phyloP scores from a whole-genome alignment of 2,888 invertebrate genomes.

The Thelaira solivaga region DNA sequence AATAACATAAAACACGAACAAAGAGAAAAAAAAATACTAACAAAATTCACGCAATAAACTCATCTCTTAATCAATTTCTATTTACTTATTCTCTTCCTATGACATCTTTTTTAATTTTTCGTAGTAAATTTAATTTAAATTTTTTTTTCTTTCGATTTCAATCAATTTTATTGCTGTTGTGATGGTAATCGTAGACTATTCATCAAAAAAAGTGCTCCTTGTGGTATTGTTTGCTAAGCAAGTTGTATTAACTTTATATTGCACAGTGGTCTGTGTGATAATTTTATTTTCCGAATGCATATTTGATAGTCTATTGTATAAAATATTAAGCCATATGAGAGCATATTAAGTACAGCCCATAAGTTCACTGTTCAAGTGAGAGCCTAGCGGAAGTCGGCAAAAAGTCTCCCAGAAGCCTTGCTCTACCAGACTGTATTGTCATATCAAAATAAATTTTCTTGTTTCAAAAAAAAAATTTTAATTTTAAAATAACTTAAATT shows the following conservation, averaged over 20 bases:
- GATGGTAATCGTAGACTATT: constrained; percentile 2
- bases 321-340: too few relatives aligned
- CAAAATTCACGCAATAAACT: constrained; percentile 35
- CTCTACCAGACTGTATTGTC: too few relatives aligned
- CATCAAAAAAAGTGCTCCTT: constrained; percentile 4
- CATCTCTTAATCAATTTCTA: constrained; percentile 1
- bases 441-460: too few relatives aligned
- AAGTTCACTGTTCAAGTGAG: too few relatives aligned
- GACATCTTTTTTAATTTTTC: background rate
- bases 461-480: too few relatives aligned
- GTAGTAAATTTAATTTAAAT: constrained; percentile 1
- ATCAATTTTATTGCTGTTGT: background rate
- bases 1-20: background rate
- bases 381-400: too few relatives aligned
- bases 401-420: too few relatives aligned
- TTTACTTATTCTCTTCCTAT: background rate
- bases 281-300: background rate
- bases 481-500: too few relatives aligned
- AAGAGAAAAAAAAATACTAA: background rate
- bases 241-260: constrained; percentile 6
- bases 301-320: too few relatives aligned
- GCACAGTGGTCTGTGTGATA: background rate
- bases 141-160: background rate
- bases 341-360: too few relatives aligned
- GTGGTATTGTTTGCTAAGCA: background rate